Conservation (phyloP, 2,797 vertebrate genomes). For the Danio kyathit region DNA sequence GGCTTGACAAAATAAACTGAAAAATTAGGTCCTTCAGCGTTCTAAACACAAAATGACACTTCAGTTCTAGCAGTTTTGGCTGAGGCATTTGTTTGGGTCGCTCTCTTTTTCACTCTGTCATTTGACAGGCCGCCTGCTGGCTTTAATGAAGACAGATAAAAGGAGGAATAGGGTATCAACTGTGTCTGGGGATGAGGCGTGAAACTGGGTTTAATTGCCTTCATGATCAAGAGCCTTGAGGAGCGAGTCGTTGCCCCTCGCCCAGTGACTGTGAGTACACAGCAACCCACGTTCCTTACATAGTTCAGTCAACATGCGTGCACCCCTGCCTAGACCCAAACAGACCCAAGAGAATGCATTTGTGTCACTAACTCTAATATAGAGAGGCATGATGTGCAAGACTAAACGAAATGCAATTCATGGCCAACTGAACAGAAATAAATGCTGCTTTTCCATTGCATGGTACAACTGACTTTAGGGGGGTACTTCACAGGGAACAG, state of each 20-base stretch:
- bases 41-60: slow-evolving; percentile 18
- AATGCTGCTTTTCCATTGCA: too few relatives aligned
- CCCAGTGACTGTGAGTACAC: slow-evolving; percentile 1
- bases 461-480: too few relatives aligned
- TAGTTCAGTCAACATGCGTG: neutral
- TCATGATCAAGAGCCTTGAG: slow-evolving; percentile 56
- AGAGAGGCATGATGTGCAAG: neutral
- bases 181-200: slow-evolving; percentile 51
- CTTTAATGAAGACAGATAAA: slow-evolving; percentile 60
- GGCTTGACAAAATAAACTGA: neutral
- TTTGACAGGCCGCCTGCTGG: slow-evolving; percentile 41
- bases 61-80: slow-evolving; percentile 17
- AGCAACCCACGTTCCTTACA: slow-evolving; percentile 1
- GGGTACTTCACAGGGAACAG: too few relatives aligned
- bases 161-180: slow-evolving; percentile 42
- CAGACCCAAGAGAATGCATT: slow-evolving; percentile 11
- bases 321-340: neutral
- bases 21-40: neutral
- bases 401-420: slow-evolving; percentile 1
- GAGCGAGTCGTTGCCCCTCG: slow-evolving; percentile 17
- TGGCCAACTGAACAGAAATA: neutral
- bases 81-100: slow-evolving; percentile 30
- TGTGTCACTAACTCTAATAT: slow-evolving; percentile 19
- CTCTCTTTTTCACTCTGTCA: slow-evolving; percentile 18
- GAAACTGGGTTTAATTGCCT: slow-evolving; percentile 67